Base-by-base conservation (phyloP, 2,113 vertebrate genomes). In the Melanostigma gelatinosum region DNA sequence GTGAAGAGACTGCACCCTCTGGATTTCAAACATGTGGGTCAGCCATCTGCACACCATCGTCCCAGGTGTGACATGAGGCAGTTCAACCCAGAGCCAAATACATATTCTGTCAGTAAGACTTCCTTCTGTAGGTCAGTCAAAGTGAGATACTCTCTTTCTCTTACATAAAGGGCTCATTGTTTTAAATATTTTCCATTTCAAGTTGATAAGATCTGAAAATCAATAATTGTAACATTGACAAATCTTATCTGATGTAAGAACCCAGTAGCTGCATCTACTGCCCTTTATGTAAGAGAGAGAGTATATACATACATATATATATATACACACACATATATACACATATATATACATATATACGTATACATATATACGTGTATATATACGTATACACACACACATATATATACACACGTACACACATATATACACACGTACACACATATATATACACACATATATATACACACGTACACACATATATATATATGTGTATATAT, bases 21-120 rank as follows among this genome's bases (percentile, higher is more conserved):
- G 70, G 74, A 77, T 63, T 58, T 44, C 20, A 46, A 67, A 63
- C 38, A 48, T 54, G 66, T 48, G 36, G 72, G 44, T 82, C 46
- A 54, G 54, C 48, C 32, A 52, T 79, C 69, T 75, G 38, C 18
- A 67, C 52, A 50, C 42, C 16, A 11, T 16, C 1, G 50, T 65
- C 62, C 22, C 54, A 32, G 6, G 3, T 8, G 61, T 1, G 36
- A 62, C 70, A 54, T 36, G 13, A 83, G 57, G 77, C 36, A 0
- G 20, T 34, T 9, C 27, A 40, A 0, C 44, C 27, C 6, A 15
- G 42, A 60, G 27, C 0, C 44, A n/a, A 1, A 3, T 32, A 3
- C 38, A 68, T 13, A 46, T 50, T 50, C 7, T 12, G 34, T 32
- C 11, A 4, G 6, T 64, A 52, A 20, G n/a, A 36, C 9, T 22